Evolutionary conservation across 2,888 invertebrate species (phyloP).

Genomic region (Hofmannophila pseudospretella): DNA sequence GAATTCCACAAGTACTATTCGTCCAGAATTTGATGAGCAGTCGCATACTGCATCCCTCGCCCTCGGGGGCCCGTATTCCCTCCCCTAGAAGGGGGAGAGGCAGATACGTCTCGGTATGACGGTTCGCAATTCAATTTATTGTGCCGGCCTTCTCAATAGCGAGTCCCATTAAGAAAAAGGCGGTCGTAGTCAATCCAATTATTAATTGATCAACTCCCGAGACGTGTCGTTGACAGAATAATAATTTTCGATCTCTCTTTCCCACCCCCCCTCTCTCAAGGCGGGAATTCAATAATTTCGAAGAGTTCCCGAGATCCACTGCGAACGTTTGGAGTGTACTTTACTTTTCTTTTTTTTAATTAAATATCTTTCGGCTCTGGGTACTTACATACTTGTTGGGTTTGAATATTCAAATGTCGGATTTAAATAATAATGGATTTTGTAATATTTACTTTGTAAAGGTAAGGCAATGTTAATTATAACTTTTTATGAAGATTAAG

Average conservation of each 20-base stretch:
- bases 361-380: conserved; percentile 25
- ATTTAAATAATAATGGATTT: conserved; percentile 15
- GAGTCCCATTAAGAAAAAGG: conserved; percentile 54
- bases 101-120: conserved; percentile 14
- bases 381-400: conserved; percentile 4
- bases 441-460: conserved; percentile 9
- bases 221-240: conserved; percentile 42
- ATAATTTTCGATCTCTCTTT: conserved; percentile 35
- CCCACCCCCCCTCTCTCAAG: conserved; percentile 5
- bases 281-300: conserved; percentile 30
- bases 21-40: not conserved
- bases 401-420: conserved; percentile 14
- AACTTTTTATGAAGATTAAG: too few relatives aligned
- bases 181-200: conserved; percentile 40
- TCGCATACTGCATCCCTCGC: not conserved
- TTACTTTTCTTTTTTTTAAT: conserved; percentile 20
- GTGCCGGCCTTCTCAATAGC: conserved; percentile 29
- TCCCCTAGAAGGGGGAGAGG: not conserved
- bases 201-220: conserved; percentile 41
- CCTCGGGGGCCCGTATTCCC: not conserved
- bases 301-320: conserved; percentile 9
- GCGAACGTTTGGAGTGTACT: conserved; percentile 10
- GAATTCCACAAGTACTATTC: conserved; percentile 37
- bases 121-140: conserved; percentile 47
- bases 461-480: conserved; percentile 2